phyloP scores from a whole-genome alignment of 1,140 invertebrate genomes.

The Gyrodactylus salaris region DNA sequence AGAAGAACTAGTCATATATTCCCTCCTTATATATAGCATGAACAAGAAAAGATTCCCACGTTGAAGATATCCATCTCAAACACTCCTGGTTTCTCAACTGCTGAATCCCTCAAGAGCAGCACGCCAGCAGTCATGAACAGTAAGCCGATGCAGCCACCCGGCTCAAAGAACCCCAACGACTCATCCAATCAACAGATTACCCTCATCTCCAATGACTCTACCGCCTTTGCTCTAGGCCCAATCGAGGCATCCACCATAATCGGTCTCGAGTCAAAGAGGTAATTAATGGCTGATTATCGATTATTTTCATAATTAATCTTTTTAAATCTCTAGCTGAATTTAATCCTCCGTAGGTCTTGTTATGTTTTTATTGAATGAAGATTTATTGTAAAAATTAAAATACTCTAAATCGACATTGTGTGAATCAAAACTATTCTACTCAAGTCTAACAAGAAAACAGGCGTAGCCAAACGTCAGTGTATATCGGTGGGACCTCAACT shows the following conservation, averaged over 20 bases:
- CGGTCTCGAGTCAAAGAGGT: background rate
- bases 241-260: background rate
- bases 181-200: background rate
- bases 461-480: too few species aligned
- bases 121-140: background rate
- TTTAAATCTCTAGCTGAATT: too few species aligned
- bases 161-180: background rate
- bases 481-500: too few species aligned
- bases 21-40: background rate
- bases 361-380: too few species aligned
- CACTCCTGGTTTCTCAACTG: background rate
- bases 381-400: too few species aligned
- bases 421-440: too few species aligned
- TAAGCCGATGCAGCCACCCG: background rate
- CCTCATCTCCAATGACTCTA: background rate
- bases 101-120: background rate
- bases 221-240: background rate
- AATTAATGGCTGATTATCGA: too few species aligned
- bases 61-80: background rate
- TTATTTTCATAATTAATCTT: too few species aligned
- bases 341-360: too few species aligned
- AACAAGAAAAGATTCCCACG: background rate
- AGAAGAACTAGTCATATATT: too few species aligned
- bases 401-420: too few species aligned
- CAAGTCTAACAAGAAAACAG: too few species aligned